A percentile compares a stretch with the other conserved stretches of the same genome.
These are phyloP conservation scores for Cyrtonyx montezumae DNA, from an alignment of 2,113 vertebrate species.

Conservation along the genomic window DNA sequence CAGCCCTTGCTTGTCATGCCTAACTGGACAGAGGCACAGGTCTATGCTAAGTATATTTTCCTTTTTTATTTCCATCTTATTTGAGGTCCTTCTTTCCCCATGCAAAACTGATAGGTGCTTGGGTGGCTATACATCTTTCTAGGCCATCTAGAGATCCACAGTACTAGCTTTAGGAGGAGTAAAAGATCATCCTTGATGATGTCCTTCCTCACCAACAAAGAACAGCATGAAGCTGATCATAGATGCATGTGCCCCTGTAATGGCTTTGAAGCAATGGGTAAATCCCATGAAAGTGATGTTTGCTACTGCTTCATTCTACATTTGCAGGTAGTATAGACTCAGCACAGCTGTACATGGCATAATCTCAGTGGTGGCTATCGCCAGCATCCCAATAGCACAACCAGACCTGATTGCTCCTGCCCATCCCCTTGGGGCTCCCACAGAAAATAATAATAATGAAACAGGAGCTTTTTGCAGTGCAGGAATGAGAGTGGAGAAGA, in stretches of 20 bases:
- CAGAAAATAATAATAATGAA: background rate
- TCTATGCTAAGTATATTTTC: background rate
- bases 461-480: background rate
- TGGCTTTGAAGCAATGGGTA: background rate
- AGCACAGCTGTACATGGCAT: background rate
- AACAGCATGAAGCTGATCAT: background rate
- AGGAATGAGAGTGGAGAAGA: background rate
- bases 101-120: background rate
- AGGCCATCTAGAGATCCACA: background rate
- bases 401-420: accelerated
- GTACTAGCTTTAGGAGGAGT: background rate
- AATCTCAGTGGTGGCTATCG: background rate
- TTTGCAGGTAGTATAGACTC: background rate
- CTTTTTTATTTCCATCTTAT: background rate
- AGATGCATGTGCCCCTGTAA: background rate
- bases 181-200: background rate
- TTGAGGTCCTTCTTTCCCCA: background rate
- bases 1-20: background rate
- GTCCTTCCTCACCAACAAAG: background rate
- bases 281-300: background rate
- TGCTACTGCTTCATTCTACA: background rate
- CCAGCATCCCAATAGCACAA: background rate
- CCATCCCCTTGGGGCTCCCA: background rate
- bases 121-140: background rate
- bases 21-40: background rate